Conservation (phyloP, 2,113 vertebrate genomes). For the Calyptomena viridis region DNA sequence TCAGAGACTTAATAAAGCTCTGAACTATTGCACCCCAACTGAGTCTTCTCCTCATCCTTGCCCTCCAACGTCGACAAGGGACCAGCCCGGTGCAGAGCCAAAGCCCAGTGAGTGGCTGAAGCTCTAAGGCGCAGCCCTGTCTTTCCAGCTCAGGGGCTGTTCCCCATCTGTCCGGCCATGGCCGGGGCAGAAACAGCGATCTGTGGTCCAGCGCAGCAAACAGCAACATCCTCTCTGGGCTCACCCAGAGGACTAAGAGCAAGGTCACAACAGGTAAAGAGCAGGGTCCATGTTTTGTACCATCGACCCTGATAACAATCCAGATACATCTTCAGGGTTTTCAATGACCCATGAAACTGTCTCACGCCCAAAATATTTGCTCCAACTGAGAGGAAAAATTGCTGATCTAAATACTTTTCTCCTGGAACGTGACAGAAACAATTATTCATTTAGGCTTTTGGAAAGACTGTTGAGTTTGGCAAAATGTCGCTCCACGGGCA, state of each 20-base stretch:
- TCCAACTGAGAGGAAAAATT: background rate
- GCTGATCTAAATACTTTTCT: constrained; percentile 23
- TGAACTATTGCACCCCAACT: too few relatives aligned
- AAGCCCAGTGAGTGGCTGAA: too few relatives aligned
- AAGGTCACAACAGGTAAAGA: background rate
- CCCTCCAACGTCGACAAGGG: too few relatives aligned
- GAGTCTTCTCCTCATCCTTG: too few relatives aligned
- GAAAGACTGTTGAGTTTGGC: background rate
- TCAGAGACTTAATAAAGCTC: too few relatives aligned
- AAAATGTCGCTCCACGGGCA: background rate
- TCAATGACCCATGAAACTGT: constrained; percentile 3
- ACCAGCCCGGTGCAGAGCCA: too few relatives aligned
- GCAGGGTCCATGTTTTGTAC: background rate
- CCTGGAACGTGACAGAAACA: constrained; percentile 3
- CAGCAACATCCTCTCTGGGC: background rate
- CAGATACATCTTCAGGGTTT: background rate
- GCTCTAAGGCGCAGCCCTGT: too few relatives aligned
- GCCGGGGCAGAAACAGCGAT: too few relatives aligned
- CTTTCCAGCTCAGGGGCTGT: too few relatives aligned
- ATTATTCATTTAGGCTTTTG: constrained; percentile 7
- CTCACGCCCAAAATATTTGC: background rate
- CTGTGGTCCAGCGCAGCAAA: too few relatives aligned
- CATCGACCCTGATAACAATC: background rate
- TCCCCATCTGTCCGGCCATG: too few relatives aligned
- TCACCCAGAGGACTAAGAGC: background rate